phyloP scores from a whole-genome alignment of 2,888 invertebrate species.

The Cremastinae sp. region DNA sequence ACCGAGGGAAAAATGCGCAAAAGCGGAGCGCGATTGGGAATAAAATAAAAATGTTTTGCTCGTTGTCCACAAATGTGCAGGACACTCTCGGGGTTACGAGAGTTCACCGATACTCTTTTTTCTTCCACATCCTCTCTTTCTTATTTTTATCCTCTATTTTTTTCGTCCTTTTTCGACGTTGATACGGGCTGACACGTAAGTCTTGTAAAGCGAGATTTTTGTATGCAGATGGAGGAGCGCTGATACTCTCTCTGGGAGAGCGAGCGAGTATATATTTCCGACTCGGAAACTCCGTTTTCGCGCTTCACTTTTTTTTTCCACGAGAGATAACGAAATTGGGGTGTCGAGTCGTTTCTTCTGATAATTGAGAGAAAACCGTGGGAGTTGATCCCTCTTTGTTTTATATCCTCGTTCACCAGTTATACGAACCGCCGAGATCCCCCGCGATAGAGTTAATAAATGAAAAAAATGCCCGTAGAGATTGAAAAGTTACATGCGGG shows the following conservation, averaged over 20 bases:
- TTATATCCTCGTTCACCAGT: constrained; percentile 4
- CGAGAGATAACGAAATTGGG: not conserved
- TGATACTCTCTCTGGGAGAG: constrained; percentile 3
- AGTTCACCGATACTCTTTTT: constrained; percentile 13
- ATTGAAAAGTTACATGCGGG: constrained; percentile 30
- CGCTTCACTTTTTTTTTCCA: not conserved
- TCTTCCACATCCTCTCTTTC: no score
- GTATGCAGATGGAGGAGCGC: constrained; percentile 23
- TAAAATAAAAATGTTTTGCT: constrained; percentile 30
- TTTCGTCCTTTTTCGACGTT: constrained; percentile 23
- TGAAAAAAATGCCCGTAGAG: constrained; percentile 12
- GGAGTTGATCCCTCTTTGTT: not conserved
- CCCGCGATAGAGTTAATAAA: no score
- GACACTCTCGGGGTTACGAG: constrained; percentile 25
- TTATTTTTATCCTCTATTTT: not conserved
- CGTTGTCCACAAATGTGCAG: not conserved
- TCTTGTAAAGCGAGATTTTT: constrained; percentile 14
- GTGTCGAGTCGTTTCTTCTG: not conserved
- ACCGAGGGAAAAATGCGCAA: constrained; percentile 12
- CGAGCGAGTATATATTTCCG: no score
- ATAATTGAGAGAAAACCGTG: not conserved
- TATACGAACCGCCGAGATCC: no score
- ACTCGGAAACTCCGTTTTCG: not conserved
- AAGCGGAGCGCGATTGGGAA: constrained; percentile 9
- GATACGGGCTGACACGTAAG: constrained; percentile 11